Base-by-base conservation (phyloP, 2,888 invertebrate species). In the Micropterix aruncella region DNA sequence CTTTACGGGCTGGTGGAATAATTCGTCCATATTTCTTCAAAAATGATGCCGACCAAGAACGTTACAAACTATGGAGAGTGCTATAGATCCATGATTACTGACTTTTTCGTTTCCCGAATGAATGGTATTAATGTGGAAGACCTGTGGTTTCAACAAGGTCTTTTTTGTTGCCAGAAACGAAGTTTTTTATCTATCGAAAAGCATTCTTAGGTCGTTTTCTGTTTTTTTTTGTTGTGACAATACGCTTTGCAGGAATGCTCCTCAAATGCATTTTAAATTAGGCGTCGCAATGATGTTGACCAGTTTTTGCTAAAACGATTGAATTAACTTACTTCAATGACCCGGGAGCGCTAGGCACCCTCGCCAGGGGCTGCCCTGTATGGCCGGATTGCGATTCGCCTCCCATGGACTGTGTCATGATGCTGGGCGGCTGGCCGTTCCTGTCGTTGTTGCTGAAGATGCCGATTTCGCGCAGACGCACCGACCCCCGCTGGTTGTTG, bases 271-370 rank as follows among this genome's bases (percentile, higher is more conserved):
- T n/a, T 27, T 27, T 27, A 9, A 15, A 18, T 12, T 3, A n/a
- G n/a, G n/a, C n/a, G n/a, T n/a, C n/a, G n/a, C n/a, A n/a, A n/a
- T n/a, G n/a, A n/a, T n/a, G n/a, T n/a, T n/a, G n/a, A n/a, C n/a
- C n/a, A n/a, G n/a, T n/a, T n/a, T n/a, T n/a, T n/a, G n/a, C n/a
- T n/a, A 41, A 15, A 7, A 15, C 7, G 27, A 15, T 2, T 62
- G 12, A 27, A 27, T 7, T 27, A 27, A 27, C 62, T 67, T 65
- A 85, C 85, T 82, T 79, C 49, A 85, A 71, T 52, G 83, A 81
- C 52, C 83, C 83, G 3, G 85, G 83, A 38, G 84, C 83, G 60
- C 83, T 84, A 49, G 85, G 84, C 44, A 85, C 75, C 63, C 72
- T 75, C 54, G 67, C 75, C 53, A 67, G 69, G 56, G 59, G 77